A percentile compares a stretch with the other conserved stretches of the same genome.
Evolutionary conservation across 2,888 invertebrate species (phyloP).

Genomic region (Rhagonycha fulva): DNA sequence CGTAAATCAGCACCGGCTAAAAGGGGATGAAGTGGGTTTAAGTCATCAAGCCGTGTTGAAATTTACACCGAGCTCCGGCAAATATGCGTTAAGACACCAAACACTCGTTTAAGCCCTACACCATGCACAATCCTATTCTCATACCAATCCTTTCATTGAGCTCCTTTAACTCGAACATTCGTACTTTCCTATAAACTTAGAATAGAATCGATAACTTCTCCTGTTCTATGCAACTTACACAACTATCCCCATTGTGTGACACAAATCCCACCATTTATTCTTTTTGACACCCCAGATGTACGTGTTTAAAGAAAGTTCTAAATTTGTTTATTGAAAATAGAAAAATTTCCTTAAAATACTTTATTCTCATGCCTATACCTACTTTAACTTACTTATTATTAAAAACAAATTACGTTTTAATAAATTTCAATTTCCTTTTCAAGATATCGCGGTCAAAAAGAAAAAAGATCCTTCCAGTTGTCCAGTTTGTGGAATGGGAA

Average conservation of each 20-base stretch:
- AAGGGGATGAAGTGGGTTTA: conserved; percentile 55
- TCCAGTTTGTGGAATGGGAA: conserved; percentile 71
- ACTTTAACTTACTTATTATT: neutral
- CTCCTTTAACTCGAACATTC: conserved; percentile 20
- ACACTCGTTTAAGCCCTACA: conserved; percentile 26
- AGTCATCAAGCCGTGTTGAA: conserved; percentile 53
- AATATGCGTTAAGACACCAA: conserved; percentile 38
- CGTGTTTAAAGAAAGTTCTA: neutral
- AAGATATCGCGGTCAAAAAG: conserved; percentile 42
- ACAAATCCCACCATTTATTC: conserved; percentile 11
- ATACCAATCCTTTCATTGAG: conserved; percentile 28
- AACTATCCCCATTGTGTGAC: conserved; percentile 14
- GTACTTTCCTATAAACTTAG: conserved; percentile 22
- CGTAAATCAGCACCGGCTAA: conserved; percentile 57
- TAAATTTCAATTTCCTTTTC: neutral
- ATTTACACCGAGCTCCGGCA: conserved; percentile 48
- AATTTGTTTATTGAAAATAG: conserved; percentile 3
- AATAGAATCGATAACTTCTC: conserved; percentile 20
- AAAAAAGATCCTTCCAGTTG: conserved; percentile 58
- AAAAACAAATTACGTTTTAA: neutral
- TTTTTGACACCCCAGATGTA: conserved; percentile 8
- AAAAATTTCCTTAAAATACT: neutral
- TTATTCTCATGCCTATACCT: neutral
- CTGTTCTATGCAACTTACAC: conserved; percentile 4
- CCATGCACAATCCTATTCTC: conserved; percentile 23